A percentile compares a stretch with the other conserved stretches of the same genome.
phyloP scores from a whole-genome alignment of 2,888 invertebrate genomes.

The Campaea margaritaria region DNA sequence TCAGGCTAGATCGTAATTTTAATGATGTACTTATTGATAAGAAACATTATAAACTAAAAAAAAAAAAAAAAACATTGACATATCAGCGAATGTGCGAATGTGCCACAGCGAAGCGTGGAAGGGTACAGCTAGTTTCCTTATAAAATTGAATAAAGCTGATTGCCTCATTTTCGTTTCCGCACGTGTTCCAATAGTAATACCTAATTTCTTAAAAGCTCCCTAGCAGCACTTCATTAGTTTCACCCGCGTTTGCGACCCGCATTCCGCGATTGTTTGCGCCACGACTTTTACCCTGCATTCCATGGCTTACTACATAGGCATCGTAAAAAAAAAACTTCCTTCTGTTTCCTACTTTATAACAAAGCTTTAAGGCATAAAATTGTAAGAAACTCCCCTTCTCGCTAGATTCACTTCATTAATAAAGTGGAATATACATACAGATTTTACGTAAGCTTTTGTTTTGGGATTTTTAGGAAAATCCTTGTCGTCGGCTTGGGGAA shows the following conservation, averaged over 20 bases:
- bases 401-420: constrained; percentile 55
- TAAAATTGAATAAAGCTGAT: too few species aligned
- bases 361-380: constrained; percentile 12
- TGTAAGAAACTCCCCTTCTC: constrained; percentile 38
- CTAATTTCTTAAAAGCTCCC: constrained; percentile 75
- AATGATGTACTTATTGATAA: too few species aligned
- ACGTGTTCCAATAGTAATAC: constrained; percentile 55
- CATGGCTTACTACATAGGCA: constrained; percentile 33
- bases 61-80: too few species aligned
- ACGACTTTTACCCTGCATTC: constrained; percentile 53
- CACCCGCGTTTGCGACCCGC: constrained; percentile 66
- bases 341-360: constrained; percentile 27
- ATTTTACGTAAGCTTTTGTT: constrained; percentile 46
- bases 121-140: too few species aligned
- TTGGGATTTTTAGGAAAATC: constrained; percentile 38
- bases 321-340: constrained; percentile 18
- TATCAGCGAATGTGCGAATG: too few species aligned
- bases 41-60: too few species aligned
- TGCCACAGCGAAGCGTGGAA: too few species aligned
- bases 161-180: constrained; percentile 26
- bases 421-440: constrained; percentile 52
- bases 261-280: constrained; percentile 69
- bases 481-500: constrained; percentile 21
- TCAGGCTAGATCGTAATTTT: too few species aligned
- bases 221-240: constrained; percentile 74